Base-by-base conservation (phyloP, 2,797 vertebrate genomes). In the Tiaroga cobitis region DNA sequence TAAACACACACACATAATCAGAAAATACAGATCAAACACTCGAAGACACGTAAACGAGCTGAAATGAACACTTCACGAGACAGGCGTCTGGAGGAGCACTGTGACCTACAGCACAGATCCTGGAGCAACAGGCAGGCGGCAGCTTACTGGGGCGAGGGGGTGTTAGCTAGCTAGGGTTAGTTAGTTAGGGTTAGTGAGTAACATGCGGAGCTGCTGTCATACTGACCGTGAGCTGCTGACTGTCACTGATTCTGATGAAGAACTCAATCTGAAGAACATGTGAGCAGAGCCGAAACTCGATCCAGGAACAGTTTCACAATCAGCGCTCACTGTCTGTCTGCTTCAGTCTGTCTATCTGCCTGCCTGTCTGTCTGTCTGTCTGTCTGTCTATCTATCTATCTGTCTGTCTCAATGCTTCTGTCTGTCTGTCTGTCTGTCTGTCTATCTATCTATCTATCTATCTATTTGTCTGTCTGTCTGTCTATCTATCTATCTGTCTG, bases 291-390 rank as follows among this genome's bases (percentile, higher is more conserved):
- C 19, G 92, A 90, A 93, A 92, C 91, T 79, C 84, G 89, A 94
- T 82, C 89, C 82, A 77, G 88, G 68, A 86, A 90, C 46, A 83
- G 56, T 95, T 95, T 91, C 94, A 90, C 93, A 94, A 95, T 76
- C 24, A 19, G 59, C 73, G 1, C 39, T 19, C 29, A 2, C 29
- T 37, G 6, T 15, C 18, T 51, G 49, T 19, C 49, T 51, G 43
- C 13, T 4, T 15, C 43, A 1, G 5, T 51, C 15, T 18, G 4
- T 18, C 49, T 5, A 5, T 51, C 16, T 51, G 16, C 18, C 49
- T 51, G 4, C 5, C 13, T 46, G 0, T 4, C 43, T 13, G 8
- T 65, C 37, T 51, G 18, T 63, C 41, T 26, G 51, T 34, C 4
- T 43, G 10, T 46, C 43, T 13, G 4, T 46, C 43, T 46, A 8